Evolutionary conservation across 1,140 invertebrate species (phyloP), one percentile per base, ranked within the genome.

Genomic region (Drosophila funebris): DNA sequence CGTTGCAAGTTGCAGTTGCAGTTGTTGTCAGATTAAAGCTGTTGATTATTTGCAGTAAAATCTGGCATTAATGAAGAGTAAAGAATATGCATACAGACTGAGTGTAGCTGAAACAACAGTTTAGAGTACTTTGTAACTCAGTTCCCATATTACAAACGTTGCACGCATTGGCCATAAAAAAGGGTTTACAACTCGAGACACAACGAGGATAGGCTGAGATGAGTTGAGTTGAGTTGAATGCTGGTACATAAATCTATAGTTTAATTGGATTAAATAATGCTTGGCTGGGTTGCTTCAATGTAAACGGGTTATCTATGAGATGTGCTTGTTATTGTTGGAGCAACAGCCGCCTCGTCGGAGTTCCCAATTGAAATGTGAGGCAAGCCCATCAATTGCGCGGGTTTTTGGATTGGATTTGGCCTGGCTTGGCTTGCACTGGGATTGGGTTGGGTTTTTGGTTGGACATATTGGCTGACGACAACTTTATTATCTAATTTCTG

Each of bases 201-300:
- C 16, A 22, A 13, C 37, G 24, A 50, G 14, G 46, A 50, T 44
- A 24, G 4, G 46, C 4, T 37, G 16, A n/a, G 24, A 50, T 31
- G 76, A 56, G 56, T 36, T 41, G 22, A 56, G 43, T 7, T 18
- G 14, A 31, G 61, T 29, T 37, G 39, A 50, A 58, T 31, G 50
- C 56, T 70, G 72, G 67, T 78, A 72, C 63, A 88, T 87, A 87
- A 83, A 88, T 82, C 83, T 69, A 82, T 70, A 73, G 64, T 77
- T 90, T 80, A 90, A 90, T 90, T 90, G 87, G 87, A 90, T 90
- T 90, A 87, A 80, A 79, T 76, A 73, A 74, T 79, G 81, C 76
- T 71, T 66, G 69, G 69, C 68, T 82, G 78, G 75, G 52, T 73
- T 72, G 67, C 46, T 43, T 77, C 37, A 63, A 31, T 48, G 57